Base-by-base conservation (phyloP, 2,888 invertebrate genomes). In the Anodontia alba region DNA sequence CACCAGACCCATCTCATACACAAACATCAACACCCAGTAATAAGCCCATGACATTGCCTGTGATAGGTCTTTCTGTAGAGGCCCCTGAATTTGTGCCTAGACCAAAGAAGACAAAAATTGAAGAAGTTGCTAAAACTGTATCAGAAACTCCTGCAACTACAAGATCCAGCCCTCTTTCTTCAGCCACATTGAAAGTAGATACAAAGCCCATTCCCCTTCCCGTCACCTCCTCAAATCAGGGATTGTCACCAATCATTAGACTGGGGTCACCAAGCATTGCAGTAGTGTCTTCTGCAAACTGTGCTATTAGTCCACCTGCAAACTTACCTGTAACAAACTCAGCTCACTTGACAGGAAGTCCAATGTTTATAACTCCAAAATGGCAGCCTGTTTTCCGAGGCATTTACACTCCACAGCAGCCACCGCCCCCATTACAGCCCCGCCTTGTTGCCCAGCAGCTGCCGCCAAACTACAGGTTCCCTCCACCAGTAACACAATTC, bases 21-120 rank as follows among this genome's bases (percentile, higher is more conserved):
- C 31, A 57, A 26, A 70, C 73, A 23, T 42, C 66, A 17, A 68
- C 78, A n/a, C 78, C 74, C 10, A 75, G 54, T 42, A 84, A 75
- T 67, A 68, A 77, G 38, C 80, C 80, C 7, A 86, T 86, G 85
- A 86, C 85, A 1, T 67, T 86, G 8, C 85, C 85, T 23, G 80
- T 81, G 8, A 80, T 86, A 33, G 85, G 83, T 26, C 78, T 88
- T 5, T 86, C 86, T 36, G 81, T 80, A n/a, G 81, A 88, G 36
- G 88, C 88, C 46, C 83, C 78, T 29, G 87, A 83, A 66, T 88
- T 88, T 84, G 77, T 83, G 3, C 88, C 89, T 0, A 73, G 81
- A 54, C 62, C 76, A 26, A 82, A 81, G 54, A 66, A 36, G 23
- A 66, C 70, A 29, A 73, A 69, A 31, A 33, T 69, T 29, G 74